These are phyloP conservation scores for Diadophis punctatus DNA, from an alignment of 2,113 vertebrate species.

Conservation along the genomic window DNA sequence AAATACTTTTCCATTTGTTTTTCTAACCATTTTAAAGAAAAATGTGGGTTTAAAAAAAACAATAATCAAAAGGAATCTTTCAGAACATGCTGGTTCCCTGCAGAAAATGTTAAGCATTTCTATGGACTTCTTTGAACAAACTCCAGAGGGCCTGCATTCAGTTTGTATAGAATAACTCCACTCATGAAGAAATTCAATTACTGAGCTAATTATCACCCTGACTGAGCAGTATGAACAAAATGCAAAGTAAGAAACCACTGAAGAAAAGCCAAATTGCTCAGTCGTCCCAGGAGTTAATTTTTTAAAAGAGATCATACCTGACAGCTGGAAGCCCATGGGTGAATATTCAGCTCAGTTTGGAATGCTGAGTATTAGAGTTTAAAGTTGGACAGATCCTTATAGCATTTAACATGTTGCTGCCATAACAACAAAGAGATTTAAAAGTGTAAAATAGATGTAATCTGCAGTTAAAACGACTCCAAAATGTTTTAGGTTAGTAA, in stretches of 20 bases:
- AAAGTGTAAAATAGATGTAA: conserved; percentile 28
- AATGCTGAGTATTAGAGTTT: conserved; percentile 1
- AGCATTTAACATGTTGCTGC: conserved; percentile 35
- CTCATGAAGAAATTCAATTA: conserved; percentile 66
- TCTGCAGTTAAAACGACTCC: conserved; percentile 32
- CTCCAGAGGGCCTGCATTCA: neutral
- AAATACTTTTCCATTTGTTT: neutral
- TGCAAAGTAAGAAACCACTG: conserved; percentile 36
- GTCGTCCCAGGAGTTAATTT: conserved; percentile 27
- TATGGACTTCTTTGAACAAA: conserved; percentile 23
- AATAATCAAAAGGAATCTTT: conserved; percentile 1
- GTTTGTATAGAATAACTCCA: conserved; percentile 35
- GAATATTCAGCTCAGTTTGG: neutral
- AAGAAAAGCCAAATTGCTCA: conserved; percentile 44
- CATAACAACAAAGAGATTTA: conserved; percentile 39
- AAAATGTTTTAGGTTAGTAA: conserved; percentile 33
- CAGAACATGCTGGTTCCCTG: conserved; percentile 26
- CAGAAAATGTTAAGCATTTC: conserved; percentile 6
- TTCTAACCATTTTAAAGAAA: neutral
- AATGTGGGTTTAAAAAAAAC: neutral
- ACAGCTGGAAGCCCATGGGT: conserved; percentile 16
- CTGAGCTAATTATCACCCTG: conserved; percentile 64
- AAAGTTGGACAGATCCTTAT: conserved; percentile 15
- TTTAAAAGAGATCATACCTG: conserved; percentile 16
- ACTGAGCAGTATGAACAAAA: conserved; percentile 38